Evolutionary conservation across 2,888 invertebrate species (phyloP).

Genomic region (Cheilosia impressa): DNA sequence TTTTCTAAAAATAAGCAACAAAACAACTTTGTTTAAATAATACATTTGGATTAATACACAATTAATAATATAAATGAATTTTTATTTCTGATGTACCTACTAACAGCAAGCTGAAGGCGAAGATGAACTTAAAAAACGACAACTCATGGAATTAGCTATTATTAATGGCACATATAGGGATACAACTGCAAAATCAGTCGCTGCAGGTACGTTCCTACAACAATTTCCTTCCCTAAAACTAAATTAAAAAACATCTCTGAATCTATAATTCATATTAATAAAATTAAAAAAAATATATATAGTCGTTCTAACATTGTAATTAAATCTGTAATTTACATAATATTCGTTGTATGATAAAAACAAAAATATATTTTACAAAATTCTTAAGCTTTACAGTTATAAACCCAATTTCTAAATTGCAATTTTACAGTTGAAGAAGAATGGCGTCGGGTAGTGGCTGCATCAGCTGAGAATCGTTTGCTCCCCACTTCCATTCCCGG

Average conservation of each 20-base stretch:
- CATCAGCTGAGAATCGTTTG: constrained; percentile 91
- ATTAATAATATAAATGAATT: constrained; percentile 67
- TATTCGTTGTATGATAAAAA: constrained; percentile 10
- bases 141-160: constrained; percentile 99
- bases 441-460: constrained; percentile 92
- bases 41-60: constrained; percentile 75
- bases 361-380: background rate
- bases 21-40: constrained; percentile 63
- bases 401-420: background rate
- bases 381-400: background rate
- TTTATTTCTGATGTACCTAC: constrained; percentile 80
- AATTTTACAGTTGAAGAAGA: constrained; percentile 87
- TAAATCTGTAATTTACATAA: constrained; percentile 48
- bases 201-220: constrained; percentile 87
- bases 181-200: constrained; percentile 93
- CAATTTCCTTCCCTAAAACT: constrained; percentile 36
- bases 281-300: constrained; percentile 16
- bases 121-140: constrained; percentile 99
- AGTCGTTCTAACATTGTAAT: constrained; percentile 63
- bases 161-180: constrained; percentile 99
- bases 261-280: constrained; percentile 35
- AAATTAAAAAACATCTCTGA: constrained; percentile 17
- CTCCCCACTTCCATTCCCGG: constrained; percentile 86
- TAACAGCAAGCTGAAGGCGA: constrained; percentile 98
- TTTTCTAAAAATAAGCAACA: constrained; percentile 77